phyloP scores from a whole-genome alignment of 2,888 invertebrate genomes.

The Drosophila aldrichi region DNA sequence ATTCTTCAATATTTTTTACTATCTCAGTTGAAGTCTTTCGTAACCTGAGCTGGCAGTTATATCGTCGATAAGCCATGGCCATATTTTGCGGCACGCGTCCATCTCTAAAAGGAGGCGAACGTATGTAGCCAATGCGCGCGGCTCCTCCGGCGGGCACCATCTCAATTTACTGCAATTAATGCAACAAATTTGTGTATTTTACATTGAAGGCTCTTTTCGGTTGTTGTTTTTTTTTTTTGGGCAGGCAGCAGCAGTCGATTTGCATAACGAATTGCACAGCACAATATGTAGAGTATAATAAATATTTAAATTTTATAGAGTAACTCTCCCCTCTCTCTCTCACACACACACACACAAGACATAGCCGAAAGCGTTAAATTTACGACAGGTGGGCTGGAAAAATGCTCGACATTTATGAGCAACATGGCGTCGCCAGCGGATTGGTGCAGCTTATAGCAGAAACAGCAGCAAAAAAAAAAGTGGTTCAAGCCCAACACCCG shows the following conservation, averaged over 20 bases:
- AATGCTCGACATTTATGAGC: slow-evolving; percentile 61
- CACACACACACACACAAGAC: slow-evolving; percentile 21
- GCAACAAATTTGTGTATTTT: slow-evolving; percentile 59
- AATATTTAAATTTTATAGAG: slow-evolving; percentile 72
- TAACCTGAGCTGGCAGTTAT: neutral
- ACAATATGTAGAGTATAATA: slow-evolving; percentile 62
- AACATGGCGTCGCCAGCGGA: slow-evolving; percentile 61
- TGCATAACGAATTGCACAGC: slow-evolving; percentile 16
- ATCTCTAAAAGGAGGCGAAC: neutral
- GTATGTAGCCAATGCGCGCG: neutral
- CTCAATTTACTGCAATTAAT: slow-evolving; percentile 45
- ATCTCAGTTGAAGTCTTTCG: neutral
- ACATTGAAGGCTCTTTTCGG: slow-evolving; percentile 12
- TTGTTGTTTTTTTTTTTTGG: slow-evolving; percentile 49
- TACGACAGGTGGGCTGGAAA: slow-evolving; percentile 61
- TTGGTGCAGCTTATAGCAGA: slow-evolving; percentile 25
- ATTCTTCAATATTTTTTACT: too few species aligned
- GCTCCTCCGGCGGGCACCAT: neutral
- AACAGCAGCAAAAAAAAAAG: slow-evolving; percentile 1
- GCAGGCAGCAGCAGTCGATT: slow-evolving; percentile 15
- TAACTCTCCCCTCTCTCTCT: neutral
- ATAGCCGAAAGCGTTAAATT: slow-evolving; percentile 76
- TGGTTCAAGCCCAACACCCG: neutral
- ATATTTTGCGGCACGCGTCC: neutral
- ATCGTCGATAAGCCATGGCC: neutral